Percentiles rank a stretch among this genome's conserved stretches.
These are phyloP conservation scores for Microplitis demolitor DNA, from an alignment of 1,140 invertebrate species.

Conservation along the genomic window DNA sequence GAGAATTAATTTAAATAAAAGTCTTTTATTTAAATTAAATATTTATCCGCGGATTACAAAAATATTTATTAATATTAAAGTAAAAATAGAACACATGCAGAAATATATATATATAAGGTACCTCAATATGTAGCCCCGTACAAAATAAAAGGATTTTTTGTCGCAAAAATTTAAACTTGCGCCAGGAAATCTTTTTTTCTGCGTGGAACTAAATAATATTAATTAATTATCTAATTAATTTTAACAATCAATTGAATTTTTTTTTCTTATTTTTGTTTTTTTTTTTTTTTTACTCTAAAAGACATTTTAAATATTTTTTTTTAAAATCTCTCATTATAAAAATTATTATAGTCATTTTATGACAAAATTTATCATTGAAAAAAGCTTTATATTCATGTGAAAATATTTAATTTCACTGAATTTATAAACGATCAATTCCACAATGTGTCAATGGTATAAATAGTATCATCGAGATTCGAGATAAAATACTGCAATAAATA, in stretches of 20 bases:
- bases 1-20: no score
- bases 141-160: no score
- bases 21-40: background rate
- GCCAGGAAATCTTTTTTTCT: background rate
- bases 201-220: background rate
- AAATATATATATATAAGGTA: no score
- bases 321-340: slow-evolving; percentile 34
- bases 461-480: slow-evolving; percentile 36
- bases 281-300: no score
- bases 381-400: slow-evolving; percentile 26
- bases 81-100: background rate
- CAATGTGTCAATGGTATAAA: slow-evolving; percentile 45
- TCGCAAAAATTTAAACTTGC: no score
- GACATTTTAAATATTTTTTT: background rate
- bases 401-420: slow-evolving; percentile 33
- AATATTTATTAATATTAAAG: background rate
- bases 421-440: slow-evolving; percentile 53
- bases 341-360: slow-evolving; percentile 55
- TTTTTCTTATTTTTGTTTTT: no score
- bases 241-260: no score
- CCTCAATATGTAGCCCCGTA: no score
- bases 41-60: background rate
- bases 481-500: background rate
- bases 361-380: slow-evolving; percentile 39
- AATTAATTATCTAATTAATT: no score